Evolutionary conservation across 2,888 invertebrate species (phyloP).

Genomic region (Anoplius nigerrimus): DNA sequence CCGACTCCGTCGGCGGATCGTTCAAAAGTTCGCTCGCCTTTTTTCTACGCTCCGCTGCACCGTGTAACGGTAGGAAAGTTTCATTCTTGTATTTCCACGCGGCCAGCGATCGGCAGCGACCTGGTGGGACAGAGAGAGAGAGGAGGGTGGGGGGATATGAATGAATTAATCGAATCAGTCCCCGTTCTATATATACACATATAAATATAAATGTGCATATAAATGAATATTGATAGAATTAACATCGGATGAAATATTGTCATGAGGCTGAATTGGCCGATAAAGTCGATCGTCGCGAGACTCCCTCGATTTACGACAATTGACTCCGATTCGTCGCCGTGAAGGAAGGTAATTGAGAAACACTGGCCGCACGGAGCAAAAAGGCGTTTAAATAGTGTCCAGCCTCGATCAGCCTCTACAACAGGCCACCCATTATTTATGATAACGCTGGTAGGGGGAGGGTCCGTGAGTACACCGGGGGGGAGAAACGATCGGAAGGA

Average conservation of each 20-base stretch:
- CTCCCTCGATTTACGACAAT: no score
- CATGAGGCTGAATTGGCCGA: neutral
- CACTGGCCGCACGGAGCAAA: no score
- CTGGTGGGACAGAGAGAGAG: no score
- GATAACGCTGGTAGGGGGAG: conserved; percentile 16
- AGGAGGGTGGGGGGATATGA: no score
- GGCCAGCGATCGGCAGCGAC: neutral
- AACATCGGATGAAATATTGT: no score
- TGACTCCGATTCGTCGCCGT: no score
- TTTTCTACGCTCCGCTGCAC: conserved; percentile 38
- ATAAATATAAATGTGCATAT: no score
- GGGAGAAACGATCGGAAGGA: neutral
- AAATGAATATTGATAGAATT: no score
- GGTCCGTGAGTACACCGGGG: neutral
- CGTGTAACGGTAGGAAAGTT: conserved; percentile 39
- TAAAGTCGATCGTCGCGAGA: conserved; percentile 6
- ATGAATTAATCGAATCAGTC: no score
- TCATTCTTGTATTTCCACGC: conserved; percentile 18
- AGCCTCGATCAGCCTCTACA: conserved; percentile 5
- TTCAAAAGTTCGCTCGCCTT: conserved; percentile 18
- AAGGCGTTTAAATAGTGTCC: conserved; percentile 1
- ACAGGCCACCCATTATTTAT: conserved; percentile 23
- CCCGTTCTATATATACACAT: no score
- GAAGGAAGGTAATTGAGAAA: no score
- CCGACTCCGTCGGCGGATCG: conserved; percentile 31